phyloP scores from a whole-genome alignment of 2,113 vertebrate species.

The Tapirus terrestris region DNA sequence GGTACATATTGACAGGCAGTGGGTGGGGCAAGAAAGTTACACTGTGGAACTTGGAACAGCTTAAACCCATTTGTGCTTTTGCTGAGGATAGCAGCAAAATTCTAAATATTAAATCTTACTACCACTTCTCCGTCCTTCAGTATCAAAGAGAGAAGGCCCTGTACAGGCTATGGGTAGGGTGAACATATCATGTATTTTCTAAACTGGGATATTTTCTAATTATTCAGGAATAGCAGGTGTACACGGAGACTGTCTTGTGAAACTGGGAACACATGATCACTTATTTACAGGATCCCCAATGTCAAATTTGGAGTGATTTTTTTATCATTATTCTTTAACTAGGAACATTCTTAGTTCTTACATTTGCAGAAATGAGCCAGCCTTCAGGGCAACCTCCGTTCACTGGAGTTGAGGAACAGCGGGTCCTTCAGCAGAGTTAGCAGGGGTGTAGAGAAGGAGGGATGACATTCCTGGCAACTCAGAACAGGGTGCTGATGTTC shows the following conservation, averaged over 20 bases:
- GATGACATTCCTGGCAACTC: neutral
- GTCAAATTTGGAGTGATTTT: neutral
- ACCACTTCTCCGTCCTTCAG: neutral
- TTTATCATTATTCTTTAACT: neutral
- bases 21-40: neutral
- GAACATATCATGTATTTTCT: neutral
- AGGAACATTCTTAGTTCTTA: neutral
- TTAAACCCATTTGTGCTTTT: neutral
- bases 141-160: neutral
- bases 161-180: neutral
- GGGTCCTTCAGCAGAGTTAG: neutral
- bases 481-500: neutral
- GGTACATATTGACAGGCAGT: neutral
- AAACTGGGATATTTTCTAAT: neutral
- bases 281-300: neutral
- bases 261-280: neutral
- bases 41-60: neutral
- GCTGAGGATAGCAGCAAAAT: neutral
- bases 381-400: neutral
- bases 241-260: neutral
- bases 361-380: neutral
- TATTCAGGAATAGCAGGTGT: neutral
- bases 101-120: neutral
- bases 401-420: neutral
- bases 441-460: neutral